Percentiles rank a stretch among this genome's conserved stretches.
These are phyloP conservation scores for Candidula unifasciata DNA, from an alignment of 2,888 invertebrate genomes.

Conservation along the genomic window DNA sequence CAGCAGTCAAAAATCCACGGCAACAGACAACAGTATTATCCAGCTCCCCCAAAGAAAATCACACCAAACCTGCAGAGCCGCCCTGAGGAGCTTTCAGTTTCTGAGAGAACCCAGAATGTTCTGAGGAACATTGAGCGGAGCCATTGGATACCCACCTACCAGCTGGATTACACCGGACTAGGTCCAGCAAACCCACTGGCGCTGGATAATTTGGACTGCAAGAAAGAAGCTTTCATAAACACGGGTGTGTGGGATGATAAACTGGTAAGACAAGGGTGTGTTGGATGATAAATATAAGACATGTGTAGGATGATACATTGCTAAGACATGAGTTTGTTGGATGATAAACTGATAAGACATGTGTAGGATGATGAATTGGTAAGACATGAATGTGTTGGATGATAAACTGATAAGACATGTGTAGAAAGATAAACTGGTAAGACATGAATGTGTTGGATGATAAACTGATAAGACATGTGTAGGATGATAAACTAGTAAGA, in stretches of 20 bases:
- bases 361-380: too few species aligned
- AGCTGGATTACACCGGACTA: constrained; percentile 71
- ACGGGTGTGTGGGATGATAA: constrained; percentile 68
- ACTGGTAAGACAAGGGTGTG: constrained; percentile 64
- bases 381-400: too few species aligned
- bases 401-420: background rate
- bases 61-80: constrained; percentile 72
- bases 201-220: constrained; percentile 74
- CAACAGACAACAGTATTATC: constrained; percentile 70
- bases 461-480: too few species aligned
- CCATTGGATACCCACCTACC: constrained; percentile 75
- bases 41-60: constrained; percentile 71
- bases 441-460: too few species aligned
- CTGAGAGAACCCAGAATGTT: constrained; percentile 68
- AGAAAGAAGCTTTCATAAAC: constrained; percentile 58
- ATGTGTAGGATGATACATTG: background rate
- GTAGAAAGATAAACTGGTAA: too few species aligned
- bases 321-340: background rate
- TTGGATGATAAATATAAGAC: background rate
- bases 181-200: constrained; percentile 72
- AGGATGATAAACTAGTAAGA: too few species aligned
- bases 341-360: too few species aligned
- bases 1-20: constrained; percentile 70
- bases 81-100: constrained; percentile 60
- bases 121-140: constrained; percentile 73